Conservation (phyloP, 2,888 invertebrate species). For the Noctua fimbriata region DNA sequence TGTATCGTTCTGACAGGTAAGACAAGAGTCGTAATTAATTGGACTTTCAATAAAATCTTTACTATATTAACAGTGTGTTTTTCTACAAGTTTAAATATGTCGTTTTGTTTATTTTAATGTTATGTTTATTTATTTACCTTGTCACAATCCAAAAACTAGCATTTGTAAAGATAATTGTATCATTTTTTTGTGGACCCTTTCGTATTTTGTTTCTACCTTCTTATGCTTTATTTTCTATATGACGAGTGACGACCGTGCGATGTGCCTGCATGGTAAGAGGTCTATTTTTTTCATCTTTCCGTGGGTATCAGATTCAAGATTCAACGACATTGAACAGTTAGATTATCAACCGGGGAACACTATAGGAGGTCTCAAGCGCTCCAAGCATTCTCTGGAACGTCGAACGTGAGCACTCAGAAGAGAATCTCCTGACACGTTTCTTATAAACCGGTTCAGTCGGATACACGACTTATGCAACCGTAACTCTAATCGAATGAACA, state of each 20-base stretch:
- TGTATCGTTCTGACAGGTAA: conserved; percentile 82
- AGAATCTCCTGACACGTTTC: conserved; percentile 89
- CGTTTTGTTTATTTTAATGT: conserved; percentile 6
- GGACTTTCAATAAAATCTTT: conserved; percentile 34
- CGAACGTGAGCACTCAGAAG: conserved; percentile 73
- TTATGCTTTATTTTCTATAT: conserved; percentile 21
- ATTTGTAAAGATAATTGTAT: not conserved
- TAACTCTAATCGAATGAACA: conserved; percentile 79
- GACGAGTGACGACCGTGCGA: not conserved
- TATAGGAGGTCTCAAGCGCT: conserved; percentile 52
- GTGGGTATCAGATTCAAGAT: conserved; percentile 13
- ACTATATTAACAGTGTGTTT: conserved; percentile 29
- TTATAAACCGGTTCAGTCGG: conserved; percentile 86
- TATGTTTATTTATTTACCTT: conserved; percentile 25
- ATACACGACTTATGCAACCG: conserved; percentile 87
- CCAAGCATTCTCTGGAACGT: conserved; percentile 58
- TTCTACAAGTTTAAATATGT: conserved; percentile 5
- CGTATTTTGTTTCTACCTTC: conserved; percentile 12
- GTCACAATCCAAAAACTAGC: not conserved
- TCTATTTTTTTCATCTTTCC: not conserved
- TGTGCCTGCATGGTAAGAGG: conserved; percentile 3
- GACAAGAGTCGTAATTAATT: conserved; percentile 64
- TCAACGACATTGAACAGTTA: conserved; percentile 33
- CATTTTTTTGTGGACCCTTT: not conserved
- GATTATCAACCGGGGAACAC: conserved; percentile 41